Evolutionary conservation across 1,140 invertebrate genomes (phyloP).

Genomic region (Tetramorium parvispinum): DNA sequence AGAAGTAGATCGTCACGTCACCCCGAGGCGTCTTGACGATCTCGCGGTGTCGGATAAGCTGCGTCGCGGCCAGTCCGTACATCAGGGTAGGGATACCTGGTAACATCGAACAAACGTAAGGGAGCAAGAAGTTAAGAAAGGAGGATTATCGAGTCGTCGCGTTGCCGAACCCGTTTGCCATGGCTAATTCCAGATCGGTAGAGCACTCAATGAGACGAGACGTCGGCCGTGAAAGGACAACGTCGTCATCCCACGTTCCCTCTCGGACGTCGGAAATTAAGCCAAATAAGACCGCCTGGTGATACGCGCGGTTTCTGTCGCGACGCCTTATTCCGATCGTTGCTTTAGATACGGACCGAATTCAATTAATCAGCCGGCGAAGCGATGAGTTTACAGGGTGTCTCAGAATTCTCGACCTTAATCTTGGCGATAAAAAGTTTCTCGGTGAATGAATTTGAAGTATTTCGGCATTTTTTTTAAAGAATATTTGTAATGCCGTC

Average conservation of each 20-base stretch:
- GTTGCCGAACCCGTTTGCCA: constrained; percentile 36
- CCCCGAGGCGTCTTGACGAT: constrained; percentile 90
- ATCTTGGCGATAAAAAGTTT: no score
- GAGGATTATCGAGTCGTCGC: constrained; percentile 43
- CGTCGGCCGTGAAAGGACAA: constrained; percentile 47
- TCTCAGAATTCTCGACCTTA: not conserved
- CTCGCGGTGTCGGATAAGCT: constrained; percentile 93
- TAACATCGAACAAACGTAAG: constrained; percentile 50
- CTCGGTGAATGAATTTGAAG: not conserved
- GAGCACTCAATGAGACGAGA: constrained; percentile 57
- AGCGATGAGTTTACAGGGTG: not conserved
- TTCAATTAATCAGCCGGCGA: constrained; percentile 18
- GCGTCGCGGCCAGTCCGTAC: constrained; percentile 94
- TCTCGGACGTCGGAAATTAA: constrained; percentile 34
- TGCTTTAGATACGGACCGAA: constrained; percentile 34
- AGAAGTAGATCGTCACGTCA: constrained; percentile 93
- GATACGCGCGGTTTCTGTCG: constrained; percentile 29
- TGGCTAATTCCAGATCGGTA: constrained; percentile 48
- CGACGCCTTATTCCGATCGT: constrained; percentile 26
- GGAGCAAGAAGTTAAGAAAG: constrained; percentile 10
- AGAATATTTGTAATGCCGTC: not conserved
- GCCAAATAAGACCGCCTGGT: not conserved
- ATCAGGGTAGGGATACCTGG: constrained; percentile 95
- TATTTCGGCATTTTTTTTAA: not conserved
- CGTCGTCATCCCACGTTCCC: constrained; percentile 16